Evolutionary conservation across 2,888 invertebrate genomes (phyloP).

Genomic region (Limnephilus rhombicus): DNA sequence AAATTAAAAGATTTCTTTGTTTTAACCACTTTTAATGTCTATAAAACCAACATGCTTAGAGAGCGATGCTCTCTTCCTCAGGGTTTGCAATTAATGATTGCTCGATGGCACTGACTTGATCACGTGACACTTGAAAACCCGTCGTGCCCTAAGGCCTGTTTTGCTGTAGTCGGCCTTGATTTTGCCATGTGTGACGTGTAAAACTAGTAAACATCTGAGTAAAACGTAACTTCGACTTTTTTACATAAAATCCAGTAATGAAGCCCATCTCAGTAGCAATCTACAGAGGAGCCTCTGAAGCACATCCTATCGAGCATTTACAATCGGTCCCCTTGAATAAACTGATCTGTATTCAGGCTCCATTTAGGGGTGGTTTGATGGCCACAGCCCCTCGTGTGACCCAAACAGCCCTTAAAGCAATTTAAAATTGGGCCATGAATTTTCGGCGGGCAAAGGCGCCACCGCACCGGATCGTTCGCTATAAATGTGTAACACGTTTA

Average conservation of each 20-base stretch:
- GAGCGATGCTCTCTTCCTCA: no score
- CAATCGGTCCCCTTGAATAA: slow-evolving; percentile 51
- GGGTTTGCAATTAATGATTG: no score
- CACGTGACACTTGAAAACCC: no score
- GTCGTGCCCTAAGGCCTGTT: no score
- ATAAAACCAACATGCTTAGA: no score
- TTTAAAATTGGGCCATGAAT: slow-evolving; percentile 63
- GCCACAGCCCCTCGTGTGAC: slow-evolving; percentile 33
- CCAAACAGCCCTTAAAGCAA: slow-evolving; percentile 62
- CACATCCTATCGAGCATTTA: slow-evolving; percentile 35
- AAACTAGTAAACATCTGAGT: no score
- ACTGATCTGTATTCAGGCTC: slow-evolving; percentile 60
- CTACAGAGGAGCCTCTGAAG: not conserved
- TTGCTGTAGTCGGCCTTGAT: no score
- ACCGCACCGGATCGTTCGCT: not conserved
- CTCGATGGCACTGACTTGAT: no score
- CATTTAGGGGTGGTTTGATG: not conserved
- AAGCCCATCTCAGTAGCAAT: not conserved
- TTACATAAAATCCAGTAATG: not conserved
- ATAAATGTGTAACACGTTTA: slow-evolving; percentile 21
- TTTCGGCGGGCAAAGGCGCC: slow-evolving; percentile 53
- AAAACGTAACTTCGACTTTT: no score
- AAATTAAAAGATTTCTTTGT: no score
- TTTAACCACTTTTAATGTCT: no score
- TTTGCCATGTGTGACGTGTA: no score